A percentile compares a stretch with the other conserved stretches of the same genome.
phyloP scores from a whole-genome alignment of 2,888 invertebrate genomes.

The Acanthosepion lycidas region DNA sequence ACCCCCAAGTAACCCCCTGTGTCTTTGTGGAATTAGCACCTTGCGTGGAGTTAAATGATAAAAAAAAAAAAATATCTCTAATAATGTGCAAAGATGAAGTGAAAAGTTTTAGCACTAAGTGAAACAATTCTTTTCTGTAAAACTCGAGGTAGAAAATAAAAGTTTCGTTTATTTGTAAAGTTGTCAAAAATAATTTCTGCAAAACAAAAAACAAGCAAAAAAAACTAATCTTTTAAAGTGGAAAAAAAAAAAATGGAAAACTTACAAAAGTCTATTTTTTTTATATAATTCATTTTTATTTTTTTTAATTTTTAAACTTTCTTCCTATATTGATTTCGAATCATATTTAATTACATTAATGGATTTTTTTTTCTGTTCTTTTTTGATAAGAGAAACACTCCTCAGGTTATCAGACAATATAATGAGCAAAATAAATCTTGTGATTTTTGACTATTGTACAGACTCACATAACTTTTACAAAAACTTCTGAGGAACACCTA shows the following conservation, averaged over 20 bases:
- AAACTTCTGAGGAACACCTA: neutral
- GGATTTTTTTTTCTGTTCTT: neutral
- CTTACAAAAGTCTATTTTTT: neutral
- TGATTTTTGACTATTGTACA: neutral
- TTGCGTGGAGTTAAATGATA: too few relatives aligned
- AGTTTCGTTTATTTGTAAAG: neutral
- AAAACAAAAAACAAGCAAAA: neutral
- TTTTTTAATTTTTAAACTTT: neutral
- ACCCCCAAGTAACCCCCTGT: too few relatives aligned
- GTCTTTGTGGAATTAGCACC: too few relatives aligned
- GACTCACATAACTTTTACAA: neutral
- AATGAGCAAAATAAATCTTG: neutral
- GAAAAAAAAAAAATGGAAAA: neutral
- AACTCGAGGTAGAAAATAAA: neutral
- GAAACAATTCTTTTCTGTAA: neutral
- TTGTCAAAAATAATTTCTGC: neutral
- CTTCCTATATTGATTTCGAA: neutral
- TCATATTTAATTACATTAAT: slow-evolving; percentile 21
- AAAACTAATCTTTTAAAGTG: slow-evolving; percentile 13
- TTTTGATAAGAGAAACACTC: neutral
- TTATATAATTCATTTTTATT: neutral
- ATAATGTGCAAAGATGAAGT: too few relatives aligned
- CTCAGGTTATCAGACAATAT: neutral
- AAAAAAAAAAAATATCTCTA: too few relatives aligned
- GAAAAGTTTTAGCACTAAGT: neutral